A percentile compares a stretch with the other conserved stretches of the same genome.
Evolutionary conservation across 2,888 invertebrate genomes (phyloP).

Genomic region (Hoplodrina blanda): DNA sequence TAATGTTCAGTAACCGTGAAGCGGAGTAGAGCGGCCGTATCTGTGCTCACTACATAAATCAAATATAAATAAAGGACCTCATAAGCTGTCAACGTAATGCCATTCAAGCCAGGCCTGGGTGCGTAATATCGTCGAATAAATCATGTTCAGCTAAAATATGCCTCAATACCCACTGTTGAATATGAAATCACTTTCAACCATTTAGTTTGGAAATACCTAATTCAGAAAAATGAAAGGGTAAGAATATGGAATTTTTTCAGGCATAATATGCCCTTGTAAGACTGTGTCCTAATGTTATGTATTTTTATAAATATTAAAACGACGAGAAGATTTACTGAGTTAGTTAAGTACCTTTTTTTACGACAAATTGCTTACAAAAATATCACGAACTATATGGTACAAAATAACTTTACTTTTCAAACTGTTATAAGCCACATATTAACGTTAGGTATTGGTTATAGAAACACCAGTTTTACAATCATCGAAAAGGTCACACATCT

Average conservation of each 20-base stretch:
- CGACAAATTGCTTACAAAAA: not conserved
- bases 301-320: slow-evolving; percentile 17
- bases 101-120: slow-evolving; percentile 86
- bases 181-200: slow-evolving; percentile 81
- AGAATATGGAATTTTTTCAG: slow-evolving; percentile 35
- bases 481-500: too few species aligned
- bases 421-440: too few species aligned
- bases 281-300: not conserved
- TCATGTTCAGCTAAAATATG: slow-evolving; percentile 87
- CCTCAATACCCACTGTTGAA: slow-evolving; percentile 85
- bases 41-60: slow-evolving; percentile 89
- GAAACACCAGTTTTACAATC: too few species aligned
- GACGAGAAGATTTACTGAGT: not conserved
- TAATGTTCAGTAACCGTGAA: slow-evolving; percentile 70
- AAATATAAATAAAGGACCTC: slow-evolving; percentile 88
- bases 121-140: slow-evolving; percentile 89
- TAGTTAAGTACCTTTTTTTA: not conserved
- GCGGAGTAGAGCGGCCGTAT: slow-evolving; percentile 75
- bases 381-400: not conserved
- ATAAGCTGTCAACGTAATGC: slow-evolving; percentile 89
- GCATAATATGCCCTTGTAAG: slow-evolving; percentile 11
- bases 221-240: slow-evolving; percentile 60
- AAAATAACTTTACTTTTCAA: too few species aligned
- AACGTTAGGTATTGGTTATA: too few species aligned
- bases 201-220: slow-evolving; percentile 72